Percentiles rank a stretch among this genome's conserved stretches.
Evolutionary conservation across 2,888 invertebrate genomes (phyloP).

Genomic region (Platypus cylindrus): DNA sequence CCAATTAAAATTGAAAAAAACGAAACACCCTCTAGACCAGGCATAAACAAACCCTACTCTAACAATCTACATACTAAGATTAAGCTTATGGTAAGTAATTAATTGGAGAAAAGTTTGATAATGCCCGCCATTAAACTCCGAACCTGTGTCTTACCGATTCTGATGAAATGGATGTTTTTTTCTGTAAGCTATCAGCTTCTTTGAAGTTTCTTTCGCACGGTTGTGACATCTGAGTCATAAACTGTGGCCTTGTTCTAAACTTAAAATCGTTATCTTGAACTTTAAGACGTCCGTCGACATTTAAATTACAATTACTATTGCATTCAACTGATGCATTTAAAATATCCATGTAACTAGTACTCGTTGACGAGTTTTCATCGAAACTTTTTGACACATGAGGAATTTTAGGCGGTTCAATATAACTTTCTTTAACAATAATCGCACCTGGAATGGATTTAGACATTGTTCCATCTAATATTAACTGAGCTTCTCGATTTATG

Average conservation of each 20-base stretch:
- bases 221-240: slow-evolving; percentile 28
- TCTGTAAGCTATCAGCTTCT: slow-evolving; percentile 10
- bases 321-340: slow-evolving; percentile 27
- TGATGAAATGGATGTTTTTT: slow-evolving; percentile 24
- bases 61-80: too few species aligned
- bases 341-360: slow-evolving; percentile 22
- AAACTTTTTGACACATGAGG: slow-evolving; percentile 37
- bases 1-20: slow-evolving; percentile 4
- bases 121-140: not conserved
- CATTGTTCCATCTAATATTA: too few species aligned
- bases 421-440: slow-evolving; percentile 38
- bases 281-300: slow-evolving; percentile 9
- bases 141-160: slow-evolving; percentile 12
- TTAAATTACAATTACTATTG: slow-evolving; percentile 16
- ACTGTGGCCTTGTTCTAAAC: slow-evolving; percentile 19
- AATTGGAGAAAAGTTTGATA: not conserved
- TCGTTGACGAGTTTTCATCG: slow-evolving; percentile 31
- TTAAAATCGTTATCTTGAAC: slow-evolving; percentile 3
- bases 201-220: slow-evolving; percentile 20
- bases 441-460: slow-evolving; percentile 30
- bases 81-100: not conserved
- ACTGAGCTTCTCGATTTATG: slow-evolving; percentile 20
- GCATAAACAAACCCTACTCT: too few species aligned
- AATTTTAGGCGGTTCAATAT: slow-evolving; percentile 39
- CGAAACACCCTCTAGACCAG: not conserved